Conservation (phyloP, 2,888 invertebrate genomes). For the Balanococcus diminutus region DNA sequence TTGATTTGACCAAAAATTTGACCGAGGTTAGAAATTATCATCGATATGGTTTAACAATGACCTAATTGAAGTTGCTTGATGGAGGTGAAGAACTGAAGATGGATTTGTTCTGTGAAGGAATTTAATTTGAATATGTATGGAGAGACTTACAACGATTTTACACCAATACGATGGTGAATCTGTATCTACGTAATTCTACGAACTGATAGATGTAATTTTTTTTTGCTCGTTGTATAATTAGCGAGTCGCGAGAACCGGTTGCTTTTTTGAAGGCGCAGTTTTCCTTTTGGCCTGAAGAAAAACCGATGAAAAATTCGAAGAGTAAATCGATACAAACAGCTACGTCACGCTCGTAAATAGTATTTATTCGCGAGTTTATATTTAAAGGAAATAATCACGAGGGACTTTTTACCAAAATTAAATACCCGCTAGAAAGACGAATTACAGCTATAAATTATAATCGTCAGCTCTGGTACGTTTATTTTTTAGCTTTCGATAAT, state of each 20-base stretch:
- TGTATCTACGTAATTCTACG: not conserved
- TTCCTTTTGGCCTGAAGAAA: not conserved
- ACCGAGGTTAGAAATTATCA: not conserved
- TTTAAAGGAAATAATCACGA: not conserved
- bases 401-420: not conserved
- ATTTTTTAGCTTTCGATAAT: not conserved
- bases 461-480: not conserved
- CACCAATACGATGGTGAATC: not conserved
- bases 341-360: constrained; percentile 24
- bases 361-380: not conserved
- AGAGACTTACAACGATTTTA: not conserved
- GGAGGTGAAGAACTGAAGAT: no score
- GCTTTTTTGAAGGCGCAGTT: constrained; percentile 1
- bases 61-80: not conserved
- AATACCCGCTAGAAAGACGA: constrained; percentile 8
- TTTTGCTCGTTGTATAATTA: not conserved
- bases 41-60: not conserved
- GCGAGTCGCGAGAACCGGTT: not conserved
- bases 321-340: not conserved
- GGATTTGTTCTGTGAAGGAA: not conserved
- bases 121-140: not conserved
- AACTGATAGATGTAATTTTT: not conserved
- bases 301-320: not conserved
- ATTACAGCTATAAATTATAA: not conserved
- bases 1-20: not conserved